These are phyloP conservation scores for Pluvialis apricaria DNA, from an alignment of 2,113 vertebrate genomes.

Conservation along the genomic window DNA sequence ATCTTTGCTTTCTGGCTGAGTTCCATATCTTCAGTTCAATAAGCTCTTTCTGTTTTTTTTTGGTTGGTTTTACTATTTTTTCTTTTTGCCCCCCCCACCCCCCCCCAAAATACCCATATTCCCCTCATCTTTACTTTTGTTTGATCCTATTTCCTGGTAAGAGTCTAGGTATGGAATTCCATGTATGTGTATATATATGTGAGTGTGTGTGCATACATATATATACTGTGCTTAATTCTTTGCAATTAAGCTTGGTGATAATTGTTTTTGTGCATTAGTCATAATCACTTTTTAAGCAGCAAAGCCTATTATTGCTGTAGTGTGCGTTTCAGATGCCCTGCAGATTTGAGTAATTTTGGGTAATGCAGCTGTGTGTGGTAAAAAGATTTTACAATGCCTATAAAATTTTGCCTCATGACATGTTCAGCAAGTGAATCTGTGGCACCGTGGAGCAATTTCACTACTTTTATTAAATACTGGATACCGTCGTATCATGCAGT, in stretches of 20 bases:
- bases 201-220: background rate
- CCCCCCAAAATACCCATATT: background rate
- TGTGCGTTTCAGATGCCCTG: conserved; percentile 70
- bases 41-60: background rate
- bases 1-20: background rate
- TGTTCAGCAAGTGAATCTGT: conserved; percentile 68
- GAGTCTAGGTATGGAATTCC: background rate
- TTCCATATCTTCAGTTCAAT: background rate
- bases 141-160: background rate
- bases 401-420: conserved; percentile 76
- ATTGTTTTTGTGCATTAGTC: conserved; percentile 73
- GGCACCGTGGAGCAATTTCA: conserved; percentile 28
- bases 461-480: conserved; percentile 55
- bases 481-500: background rate
- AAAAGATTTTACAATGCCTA: conserved; percentile 74
- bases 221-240: conserved; percentile 48
- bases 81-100: rapidly evolving
- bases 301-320: conserved; percentile 70
- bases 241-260: conserved; percentile 67
- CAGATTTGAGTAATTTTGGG: conserved; percentile 74
- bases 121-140: background rate
- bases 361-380: conserved; percentile 76
- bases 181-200: background rate
- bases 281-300: conserved; percentile 77
- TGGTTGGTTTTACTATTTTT: background rate